Evolutionary conservation across 2,888 invertebrate species (phyloP).

Genomic region (Drosophila helvetica): DNA sequence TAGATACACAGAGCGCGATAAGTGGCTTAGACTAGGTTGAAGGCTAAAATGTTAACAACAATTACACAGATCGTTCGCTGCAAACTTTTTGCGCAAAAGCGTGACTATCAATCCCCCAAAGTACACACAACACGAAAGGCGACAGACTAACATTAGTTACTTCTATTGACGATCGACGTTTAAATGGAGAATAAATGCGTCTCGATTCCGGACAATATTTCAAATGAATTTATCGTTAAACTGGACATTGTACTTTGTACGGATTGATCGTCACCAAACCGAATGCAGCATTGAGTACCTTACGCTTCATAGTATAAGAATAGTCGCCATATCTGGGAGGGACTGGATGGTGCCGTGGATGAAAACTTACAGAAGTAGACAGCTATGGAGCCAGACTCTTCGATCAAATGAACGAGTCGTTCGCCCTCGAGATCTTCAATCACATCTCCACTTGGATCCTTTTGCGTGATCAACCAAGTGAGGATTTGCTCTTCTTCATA

Average conservation of each 20-base stretch:
- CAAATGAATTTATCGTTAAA: slow-evolving; percentile 14
- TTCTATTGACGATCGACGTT: not conserved
- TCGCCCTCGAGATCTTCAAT: slow-evolving; percentile 95
- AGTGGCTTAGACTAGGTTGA: slow-evolving; percentile 52
- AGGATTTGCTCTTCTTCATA: slow-evolving; percentile 94
- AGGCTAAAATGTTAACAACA: slow-evolving; percentile 47
- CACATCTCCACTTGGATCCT: slow-evolving; percentile 95
- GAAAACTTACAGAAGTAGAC: slow-evolving; percentile 94
- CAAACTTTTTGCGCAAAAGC: slow-evolving; percentile 83
- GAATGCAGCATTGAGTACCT: slow-evolving; percentile 71
- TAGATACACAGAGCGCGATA: slow-evolving; percentile 71
- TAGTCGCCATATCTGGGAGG: slow-evolving; percentile 19
- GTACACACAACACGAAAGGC: slow-evolving; percentile 38
- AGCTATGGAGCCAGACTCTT: slow-evolving; percentile 92
- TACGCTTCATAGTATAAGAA: slow-evolving; percentile 9
- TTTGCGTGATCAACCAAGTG: slow-evolving; percentile 95
- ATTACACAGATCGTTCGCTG: slow-evolving; percentile 57
- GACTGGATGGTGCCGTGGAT: not conserved
- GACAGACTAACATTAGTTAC: slow-evolving; percentile 5
- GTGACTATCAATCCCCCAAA: slow-evolving; percentile 62
- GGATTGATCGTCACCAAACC: slow-evolving; percentile 76
- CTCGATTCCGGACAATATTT: not conserved
- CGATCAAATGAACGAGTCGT: slow-evolving; percentile 89
- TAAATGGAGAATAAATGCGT: not conserved
- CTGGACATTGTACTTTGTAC: slow-evolving; percentile 31